phyloP scores from a whole-genome alignment of 2,888 invertebrate species.

The Linnaemya vulpina region DNA sequence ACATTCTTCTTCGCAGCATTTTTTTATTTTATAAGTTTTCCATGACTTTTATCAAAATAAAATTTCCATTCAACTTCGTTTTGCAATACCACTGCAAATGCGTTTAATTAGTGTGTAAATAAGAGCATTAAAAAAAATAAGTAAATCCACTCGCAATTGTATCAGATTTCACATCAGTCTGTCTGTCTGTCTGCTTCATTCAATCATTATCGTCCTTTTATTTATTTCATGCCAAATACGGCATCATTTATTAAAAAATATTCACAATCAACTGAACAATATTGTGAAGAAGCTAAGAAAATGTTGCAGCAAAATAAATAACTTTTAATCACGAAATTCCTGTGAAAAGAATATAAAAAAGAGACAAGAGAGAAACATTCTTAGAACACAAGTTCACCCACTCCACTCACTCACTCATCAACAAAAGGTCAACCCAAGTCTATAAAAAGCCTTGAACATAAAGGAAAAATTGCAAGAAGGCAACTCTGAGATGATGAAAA shows the following conservation, averaged over 20 bases:
- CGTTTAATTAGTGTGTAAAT: neutral
- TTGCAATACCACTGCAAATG: too few relatives aligned
- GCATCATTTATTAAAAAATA: conserved; percentile 12
- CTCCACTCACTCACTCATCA: neutral
- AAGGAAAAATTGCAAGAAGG: neutral
- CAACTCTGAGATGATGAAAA: conserved; percentile 13
- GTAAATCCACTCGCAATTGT: too few relatives aligned
- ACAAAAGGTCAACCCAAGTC: neutral
- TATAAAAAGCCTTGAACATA: neutral
- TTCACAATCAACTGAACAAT: conserved; percentile 1
- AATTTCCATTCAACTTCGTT: too few relatives aligned
- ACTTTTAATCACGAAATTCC: conserved; percentile 37
- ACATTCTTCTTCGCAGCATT: too few relatives aligned
- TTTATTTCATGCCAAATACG: neutral
- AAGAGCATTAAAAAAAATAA: too few relatives aligned
- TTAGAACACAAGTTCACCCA: too few relatives aligned
- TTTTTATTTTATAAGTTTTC: too few relatives aligned
- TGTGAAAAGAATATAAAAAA: neutral
- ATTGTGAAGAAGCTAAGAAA: neutral
- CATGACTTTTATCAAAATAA: too few relatives aligned
- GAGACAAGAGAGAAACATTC: neutral
- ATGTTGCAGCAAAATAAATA: neutral
- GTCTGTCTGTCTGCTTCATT: neutral
- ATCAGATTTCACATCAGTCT: neutral
- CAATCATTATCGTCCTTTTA: neutral